These are phyloP conservation scores for Phenganax stokvisi DNA, from an alignment of 92 coral and sea anemone genomes.

Conservation along the genomic window DNA sequence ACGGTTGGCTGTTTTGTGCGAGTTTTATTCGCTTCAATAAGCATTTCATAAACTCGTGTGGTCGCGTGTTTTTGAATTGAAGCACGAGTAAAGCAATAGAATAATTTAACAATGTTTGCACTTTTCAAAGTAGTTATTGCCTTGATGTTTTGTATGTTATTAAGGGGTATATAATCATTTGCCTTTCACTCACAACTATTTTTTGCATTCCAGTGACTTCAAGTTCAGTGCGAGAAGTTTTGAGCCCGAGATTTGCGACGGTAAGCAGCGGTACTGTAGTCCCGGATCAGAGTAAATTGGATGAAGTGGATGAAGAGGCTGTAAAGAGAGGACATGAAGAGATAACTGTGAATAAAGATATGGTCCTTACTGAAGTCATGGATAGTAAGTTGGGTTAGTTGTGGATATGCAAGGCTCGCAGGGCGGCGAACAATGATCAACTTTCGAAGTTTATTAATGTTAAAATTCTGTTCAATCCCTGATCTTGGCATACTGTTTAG, in stretches of 20 bases:
- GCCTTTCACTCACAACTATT: too few relatives aligned
- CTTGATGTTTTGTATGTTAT: too few relatives aligned
- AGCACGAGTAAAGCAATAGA: background rate
- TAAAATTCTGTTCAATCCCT: too few relatives aligned
- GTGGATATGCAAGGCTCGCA: too few relatives aligned
- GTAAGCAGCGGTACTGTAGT: background rate
- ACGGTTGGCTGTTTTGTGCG: background rate
- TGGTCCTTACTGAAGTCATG: slow-evolving; percentile 17
- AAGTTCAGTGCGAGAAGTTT: background rate
- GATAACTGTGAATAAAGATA: slow-evolving; percentile 15
- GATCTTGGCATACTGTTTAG: too few relatives aligned
- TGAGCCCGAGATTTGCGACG: background rate
- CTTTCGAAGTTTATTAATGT: too few relatives aligned
- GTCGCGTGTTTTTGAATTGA: background rate
- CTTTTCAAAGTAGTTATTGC: too few relatives aligned
- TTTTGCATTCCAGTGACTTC: background rate
- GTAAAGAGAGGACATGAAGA: slow-evolving; percentile 20
- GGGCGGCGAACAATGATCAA: too few relatives aligned
- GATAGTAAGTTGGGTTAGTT: background rate
- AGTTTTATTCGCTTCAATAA: slow-evolving; percentile 7
- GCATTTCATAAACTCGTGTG: background rate
- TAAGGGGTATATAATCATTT: too few relatives aligned
- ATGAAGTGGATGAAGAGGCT: slow-evolving; percentile 21
- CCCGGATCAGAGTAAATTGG: slow-evolving; percentile 22
- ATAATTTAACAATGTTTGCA: background rate